These are phyloP conservation scores for Dryobotodes eremita DNA, from an alignment of 2,888 invertebrate species.

Conservation along the genomic window DNA sequence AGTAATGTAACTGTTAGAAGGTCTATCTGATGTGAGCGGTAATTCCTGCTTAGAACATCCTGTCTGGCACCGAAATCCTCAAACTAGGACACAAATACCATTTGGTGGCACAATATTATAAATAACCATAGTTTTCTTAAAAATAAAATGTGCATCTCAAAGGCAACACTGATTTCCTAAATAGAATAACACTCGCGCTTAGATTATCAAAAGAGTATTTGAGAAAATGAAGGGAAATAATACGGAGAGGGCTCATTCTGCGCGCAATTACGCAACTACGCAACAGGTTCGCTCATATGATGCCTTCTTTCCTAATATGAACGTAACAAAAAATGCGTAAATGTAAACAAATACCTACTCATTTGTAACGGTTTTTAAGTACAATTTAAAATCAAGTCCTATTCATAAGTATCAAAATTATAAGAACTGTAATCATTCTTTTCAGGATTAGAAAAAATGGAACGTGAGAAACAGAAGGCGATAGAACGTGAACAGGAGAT, in stretches of 20 bases:
- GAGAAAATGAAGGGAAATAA: neutral
- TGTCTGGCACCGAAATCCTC: neutral
- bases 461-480: conserved; percentile 97
- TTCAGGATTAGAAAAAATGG: conserved; percentile 98
- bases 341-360: neutral
- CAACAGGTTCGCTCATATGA: neutral
- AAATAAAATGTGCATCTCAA: neutral
- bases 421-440: neutral
- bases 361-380: neutral
- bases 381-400: neutral
- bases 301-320: neutral
- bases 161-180: neutral
- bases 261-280: neutral
- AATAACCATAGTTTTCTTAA: neutral
- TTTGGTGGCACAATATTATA: too few species aligned
- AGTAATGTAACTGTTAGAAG: neutral
- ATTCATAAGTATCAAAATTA: neutral
- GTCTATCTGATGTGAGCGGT: neutral
- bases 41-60: neutral
- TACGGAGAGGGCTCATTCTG: neutral
- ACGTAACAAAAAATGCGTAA: neutral
- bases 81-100: neutral
- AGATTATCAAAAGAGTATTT: neutral
- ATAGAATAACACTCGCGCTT: neutral
- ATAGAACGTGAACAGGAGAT: conserved; percentile 94